Conservation (phyloP, 2,888 invertebrate species). For the Caenorhabditis sinica region DNA sequence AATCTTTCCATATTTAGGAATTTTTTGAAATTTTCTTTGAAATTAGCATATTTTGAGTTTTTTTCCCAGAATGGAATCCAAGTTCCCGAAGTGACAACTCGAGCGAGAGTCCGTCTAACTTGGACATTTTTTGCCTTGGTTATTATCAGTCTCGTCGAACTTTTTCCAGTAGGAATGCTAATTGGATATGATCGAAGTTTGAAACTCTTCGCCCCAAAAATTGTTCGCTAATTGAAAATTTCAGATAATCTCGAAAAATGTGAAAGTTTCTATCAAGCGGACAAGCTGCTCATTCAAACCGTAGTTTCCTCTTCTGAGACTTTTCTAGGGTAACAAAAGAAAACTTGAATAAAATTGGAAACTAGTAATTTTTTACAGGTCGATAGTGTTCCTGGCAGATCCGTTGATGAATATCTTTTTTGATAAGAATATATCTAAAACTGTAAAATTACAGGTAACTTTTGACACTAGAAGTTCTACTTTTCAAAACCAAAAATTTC, state of each 20-base stretch:
- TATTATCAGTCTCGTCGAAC: constrained; percentile 34
- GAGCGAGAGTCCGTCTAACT: constrained; percentile 40
- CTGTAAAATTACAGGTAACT: constrained; percentile 19
- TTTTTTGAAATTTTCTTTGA: too few relatives aligned
- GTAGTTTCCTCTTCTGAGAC: constrained; percentile 25
- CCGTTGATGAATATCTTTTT: constrained; percentile 39
- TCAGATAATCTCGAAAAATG: constrained; percentile 23
- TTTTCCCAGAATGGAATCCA: constrained; percentile 35
- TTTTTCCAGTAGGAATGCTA: constrained; percentile 35
- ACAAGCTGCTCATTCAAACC: constrained; percentile 23
- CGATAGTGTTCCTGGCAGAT: constrained; percentile 33
- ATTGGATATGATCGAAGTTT: constrained; percentile 36
- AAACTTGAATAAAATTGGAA: neutral
- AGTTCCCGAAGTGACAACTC: constrained; percentile 9
- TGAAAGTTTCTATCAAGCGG: constrained; percentile 42
- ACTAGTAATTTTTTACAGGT: constrained; percentile 16
- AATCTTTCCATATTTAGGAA: too few relatives aligned
- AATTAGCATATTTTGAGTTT: neutral
- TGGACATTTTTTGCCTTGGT: constrained; percentile 48
- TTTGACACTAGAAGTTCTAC: neutral
- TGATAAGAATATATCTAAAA: constrained; percentile 40
- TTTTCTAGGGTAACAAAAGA: constrained; percentile 18
- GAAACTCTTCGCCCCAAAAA: neutral
- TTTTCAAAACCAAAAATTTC: neutral
- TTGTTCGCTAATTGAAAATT: neutral